Evolutionary conservation across 35 echinoderm and acorn worm species (phyloP).

Genomic region (Heliocidaris tuberculata): DNA sequence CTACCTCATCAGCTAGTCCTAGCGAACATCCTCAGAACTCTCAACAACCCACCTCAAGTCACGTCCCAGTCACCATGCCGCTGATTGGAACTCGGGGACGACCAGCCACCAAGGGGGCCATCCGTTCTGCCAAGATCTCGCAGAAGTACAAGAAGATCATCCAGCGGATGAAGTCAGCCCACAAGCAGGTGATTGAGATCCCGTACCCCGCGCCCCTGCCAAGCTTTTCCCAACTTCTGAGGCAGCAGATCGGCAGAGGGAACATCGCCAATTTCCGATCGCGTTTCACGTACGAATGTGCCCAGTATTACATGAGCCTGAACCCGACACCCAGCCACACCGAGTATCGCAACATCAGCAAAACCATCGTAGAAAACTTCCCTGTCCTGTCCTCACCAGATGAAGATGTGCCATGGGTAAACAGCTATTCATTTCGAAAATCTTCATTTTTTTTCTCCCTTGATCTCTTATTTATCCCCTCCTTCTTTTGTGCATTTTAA

Average conservation of each 20-base stretch:
- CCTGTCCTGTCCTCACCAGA: conserved; percentile 44
- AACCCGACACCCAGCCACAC: conserved; percentile 66
- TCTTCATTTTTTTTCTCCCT: not conserved
- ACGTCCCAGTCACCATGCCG: conserved; percentile 16
- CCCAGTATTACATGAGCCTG: conserved; percentile 75
- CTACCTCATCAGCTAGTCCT: conserved; percentile 11
- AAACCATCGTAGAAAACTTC: conserved; percentile 59
- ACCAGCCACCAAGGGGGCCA: conserved; percentile 55
- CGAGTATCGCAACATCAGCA: conserved; percentile 76
- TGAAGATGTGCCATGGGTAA: conserved; percentile 47
- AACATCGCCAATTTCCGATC: conserved; percentile 68
- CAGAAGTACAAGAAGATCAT: conserved; percentile 77
- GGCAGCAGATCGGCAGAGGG: conserved; percentile 64
- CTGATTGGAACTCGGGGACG: conserved; percentile 14
- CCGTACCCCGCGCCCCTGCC: conserved; percentile 63
- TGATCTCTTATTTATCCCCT: not conserved
- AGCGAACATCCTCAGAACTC: not conserved
- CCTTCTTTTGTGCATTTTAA: not conserved
- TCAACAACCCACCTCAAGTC: not conserved
- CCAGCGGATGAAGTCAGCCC: conserved; percentile 47
- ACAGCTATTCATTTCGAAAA: not conserved
- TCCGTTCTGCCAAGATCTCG: conserved; percentile 44
- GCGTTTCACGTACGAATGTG: conserved; percentile 71
- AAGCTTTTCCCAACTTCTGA: conserved; percentile 59
- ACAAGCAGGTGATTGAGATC: conserved; percentile 47